Percentiles rank a stretch among this genome's conserved stretches.
These are phyloP conservation scores for Cyanoramphus novaezelandiae DNA, from an alignment of 2,113 vertebrate genomes.

Conservation along the genomic window DNA sequence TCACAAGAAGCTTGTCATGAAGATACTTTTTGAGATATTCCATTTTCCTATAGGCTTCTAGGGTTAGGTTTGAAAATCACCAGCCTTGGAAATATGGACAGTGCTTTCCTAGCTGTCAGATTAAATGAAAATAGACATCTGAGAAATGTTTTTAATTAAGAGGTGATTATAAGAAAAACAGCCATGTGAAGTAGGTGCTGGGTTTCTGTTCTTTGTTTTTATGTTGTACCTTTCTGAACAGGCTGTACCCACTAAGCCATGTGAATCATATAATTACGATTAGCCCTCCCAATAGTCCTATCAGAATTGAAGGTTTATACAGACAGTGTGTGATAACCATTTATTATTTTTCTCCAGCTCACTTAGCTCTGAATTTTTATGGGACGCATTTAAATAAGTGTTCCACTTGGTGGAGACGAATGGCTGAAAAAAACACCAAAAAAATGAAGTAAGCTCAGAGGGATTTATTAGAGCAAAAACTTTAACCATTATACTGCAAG, in stretches of 20 bases:
- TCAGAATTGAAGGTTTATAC: constrained; percentile 2
- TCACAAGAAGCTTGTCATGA: not conserved
- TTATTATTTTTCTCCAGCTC: constrained; percentile 43
- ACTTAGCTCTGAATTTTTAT: constrained; percentile 46
- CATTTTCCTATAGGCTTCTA: not conserved
- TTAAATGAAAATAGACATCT: not conserved
- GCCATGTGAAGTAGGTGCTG: not conserved
- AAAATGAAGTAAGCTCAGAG: not conserved
- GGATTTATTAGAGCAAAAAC: constrained; percentile 13
- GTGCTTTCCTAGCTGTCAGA: not conserved
- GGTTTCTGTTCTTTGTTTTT: not conserved
- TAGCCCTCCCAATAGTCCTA: not conserved
- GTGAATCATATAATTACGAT: not conserved
- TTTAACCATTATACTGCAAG: not conserved
- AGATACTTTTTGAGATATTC: not conserved
- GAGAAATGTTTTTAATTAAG: not conserved
- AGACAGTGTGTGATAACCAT: not conserved
- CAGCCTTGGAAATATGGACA: not conserved
- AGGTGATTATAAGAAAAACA: not conserved
- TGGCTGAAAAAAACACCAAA: not conserved
- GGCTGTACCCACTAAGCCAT: not conserved
- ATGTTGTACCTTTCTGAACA: not conserved
- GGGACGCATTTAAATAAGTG: constrained; percentile 29
- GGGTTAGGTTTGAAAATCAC: not conserved
- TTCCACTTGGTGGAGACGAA: not conserved